Evolutionary conservation across 2,797 vertebrate genomes (phyloP), one percentile per base, ranked within the genome.

Genomic region (Paguma larvata): DNA sequence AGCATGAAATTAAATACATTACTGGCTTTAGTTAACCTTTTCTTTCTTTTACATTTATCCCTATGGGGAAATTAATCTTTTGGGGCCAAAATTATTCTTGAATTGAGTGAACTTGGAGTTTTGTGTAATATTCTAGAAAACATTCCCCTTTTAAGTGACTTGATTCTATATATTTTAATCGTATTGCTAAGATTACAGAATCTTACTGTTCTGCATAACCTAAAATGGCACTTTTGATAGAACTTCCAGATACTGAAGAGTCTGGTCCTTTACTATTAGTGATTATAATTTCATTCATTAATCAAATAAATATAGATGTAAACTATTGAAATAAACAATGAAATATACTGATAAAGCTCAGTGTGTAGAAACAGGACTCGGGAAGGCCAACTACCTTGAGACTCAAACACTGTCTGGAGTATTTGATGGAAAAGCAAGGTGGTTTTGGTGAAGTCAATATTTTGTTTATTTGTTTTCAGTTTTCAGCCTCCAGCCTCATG

Each of bases 281-380:
- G 63, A 93, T 85, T 62, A n/a, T 13, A 92, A 59, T 56, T 79
- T 63, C 44, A 85, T 56, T 92, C 27, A 41, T 96, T 92, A 14
- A 77, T 25, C 41, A 68, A 51, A 12, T 75, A 84, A 38, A 59
- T 79, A n/a, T 41, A 27, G 51, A 59, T 95, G n/a, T 73, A 68
- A 94, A 90, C 46, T 94, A n/a, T 62, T 70, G 68, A 63, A 44
- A 85, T 62, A 67, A 86, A 27, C 21, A 73, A 48, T 4, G 73
- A 27, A 83, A 67, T 44, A 53, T 25, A 9, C n/a, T 25, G 13
- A 32, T 16, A 63, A 75, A 30, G 4, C 30, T 94, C 13, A 21
- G 23, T 23, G 6, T 72, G 59, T 32, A 23, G 18, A 48, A n/a
- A n/a, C 2, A 16, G 23, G 38, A 44, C 59, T 92, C 18, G 6